Percentiles rank a stretch among this genome's conserved stretches.
Conservation (phyloP, 2,888 invertebrate genomes). For the Drosophila silvestris region DNA sequence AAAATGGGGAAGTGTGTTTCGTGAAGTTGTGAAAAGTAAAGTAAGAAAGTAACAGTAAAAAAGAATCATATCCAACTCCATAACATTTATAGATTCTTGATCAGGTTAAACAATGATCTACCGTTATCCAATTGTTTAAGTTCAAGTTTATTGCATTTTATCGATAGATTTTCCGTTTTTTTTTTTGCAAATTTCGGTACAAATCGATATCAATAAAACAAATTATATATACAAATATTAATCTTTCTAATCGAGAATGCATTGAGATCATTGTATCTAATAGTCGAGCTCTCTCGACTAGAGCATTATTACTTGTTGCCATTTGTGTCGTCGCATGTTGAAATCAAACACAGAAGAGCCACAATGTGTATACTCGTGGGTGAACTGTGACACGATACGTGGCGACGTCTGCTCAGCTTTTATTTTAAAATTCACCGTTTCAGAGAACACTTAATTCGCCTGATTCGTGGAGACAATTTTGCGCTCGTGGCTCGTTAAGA, state of each 20-base stretch:
- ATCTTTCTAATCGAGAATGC: neutral
- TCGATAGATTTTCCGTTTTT: neutral
- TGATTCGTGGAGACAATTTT: slow-evolving; percentile 25
- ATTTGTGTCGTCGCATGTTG: neutral
- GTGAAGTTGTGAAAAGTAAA: neutral
- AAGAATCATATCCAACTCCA: neutral
- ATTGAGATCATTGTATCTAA: neutral
- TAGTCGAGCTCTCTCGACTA: neutral
- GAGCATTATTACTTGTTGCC: neutral
- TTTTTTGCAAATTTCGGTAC: neutral
- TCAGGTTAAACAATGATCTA: neutral
- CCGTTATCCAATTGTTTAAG: neutral
- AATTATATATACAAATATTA: neutral
- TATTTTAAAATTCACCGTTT: slow-evolving; percentile 12
- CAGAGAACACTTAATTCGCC: neutral
- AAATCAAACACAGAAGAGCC: neutral
- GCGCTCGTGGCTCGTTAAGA: slow-evolving; percentile 22
- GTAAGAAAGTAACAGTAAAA: neutral
- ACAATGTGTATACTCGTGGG: slow-evolving; percentile 6
- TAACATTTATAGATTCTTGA: neutral
- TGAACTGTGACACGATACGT: slow-evolving; percentile 14
- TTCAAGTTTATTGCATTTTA: neutral
- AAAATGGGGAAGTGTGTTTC: neutral
- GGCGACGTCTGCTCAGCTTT: neutral
- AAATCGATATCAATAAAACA: neutral